These are phyloP conservation scores for Aelia acuminata DNA, from an alignment of 2,888 invertebrate genomes.

Conservation along the genomic window DNA sequence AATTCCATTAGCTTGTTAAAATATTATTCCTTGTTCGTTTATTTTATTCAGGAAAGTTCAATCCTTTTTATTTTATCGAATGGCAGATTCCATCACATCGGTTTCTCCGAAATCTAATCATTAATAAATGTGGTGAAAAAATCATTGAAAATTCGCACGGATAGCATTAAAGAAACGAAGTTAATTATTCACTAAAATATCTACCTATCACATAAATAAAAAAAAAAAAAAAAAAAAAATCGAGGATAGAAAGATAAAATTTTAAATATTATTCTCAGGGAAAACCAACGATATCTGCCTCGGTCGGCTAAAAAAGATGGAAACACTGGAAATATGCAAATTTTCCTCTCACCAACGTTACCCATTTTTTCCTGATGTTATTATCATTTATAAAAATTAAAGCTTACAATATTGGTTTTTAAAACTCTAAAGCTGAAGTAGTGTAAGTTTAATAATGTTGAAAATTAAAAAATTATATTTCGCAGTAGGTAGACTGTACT, in stretches of 20 bases:
- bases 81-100: too few relatives aligned
- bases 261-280: not conserved
- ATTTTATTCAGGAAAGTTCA: too few relatives aligned
- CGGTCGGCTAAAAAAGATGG: not conserved
- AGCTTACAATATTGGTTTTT: not conserved
- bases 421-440: too few relatives aligned
- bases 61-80: too few relatives aligned
- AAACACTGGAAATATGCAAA: constrained; percentile 32
- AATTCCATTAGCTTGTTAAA: too few relatives aligned
- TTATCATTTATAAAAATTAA: constrained; percentile 2
- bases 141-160: not conserved
- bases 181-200: not conserved
- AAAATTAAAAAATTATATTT: too few relatives aligned
- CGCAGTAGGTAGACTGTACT: too few relatives aligned
- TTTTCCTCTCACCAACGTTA: not conserved
- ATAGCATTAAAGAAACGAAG: not conserved
- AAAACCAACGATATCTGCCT: constrained; percentile 18
- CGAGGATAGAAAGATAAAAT: constrained; percentile 10
- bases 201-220: too few relatives aligned
- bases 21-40: too few relatives aligned
- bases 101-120: too few relatives aligned
- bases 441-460: too few relatives aligned
- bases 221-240: not conserved
- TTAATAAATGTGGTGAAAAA: too few relatives aligned
- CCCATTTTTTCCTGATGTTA: not conserved